A percentile compares a stretch with the other conserved stretches of the same genome.
phyloP scores from a whole-genome alignment of 2,888 invertebrate genomes.

The Thereva unica region DNA sequence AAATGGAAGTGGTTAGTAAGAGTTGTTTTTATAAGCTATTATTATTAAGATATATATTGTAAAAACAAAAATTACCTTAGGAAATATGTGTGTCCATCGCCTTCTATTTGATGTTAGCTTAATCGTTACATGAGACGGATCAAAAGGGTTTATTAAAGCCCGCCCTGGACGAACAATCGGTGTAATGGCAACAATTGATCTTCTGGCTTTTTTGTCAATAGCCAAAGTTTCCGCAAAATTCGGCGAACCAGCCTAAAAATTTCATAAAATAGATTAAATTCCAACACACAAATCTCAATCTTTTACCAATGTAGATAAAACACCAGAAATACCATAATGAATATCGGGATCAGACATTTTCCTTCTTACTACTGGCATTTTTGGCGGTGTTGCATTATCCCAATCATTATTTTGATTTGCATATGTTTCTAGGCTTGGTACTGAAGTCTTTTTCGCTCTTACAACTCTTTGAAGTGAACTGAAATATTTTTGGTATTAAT shows the following conservation, averaged over 20 bases:
- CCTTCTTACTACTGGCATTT: conserved; percentile 63
- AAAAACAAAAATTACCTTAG: conserved; percentile 62
- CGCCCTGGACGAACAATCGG: conserved; percentile 74
- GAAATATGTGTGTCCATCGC: conserved; percentile 98
- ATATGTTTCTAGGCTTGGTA: conserved; percentile 68
- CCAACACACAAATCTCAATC: conserved; percentile 31
- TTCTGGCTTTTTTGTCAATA: conserved; percentile 53
- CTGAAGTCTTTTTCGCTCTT: conserved; percentile 76
- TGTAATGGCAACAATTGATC: conserved; percentile 58
- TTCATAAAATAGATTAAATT: conserved; percentile 7
- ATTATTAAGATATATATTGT: too few relatives aligned
- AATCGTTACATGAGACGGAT: conserved; percentile 95
- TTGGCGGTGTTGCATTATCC: conserved; percentile 60
- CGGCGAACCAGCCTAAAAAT: conserved; percentile 49
- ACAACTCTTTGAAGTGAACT: conserved; percentile 66
- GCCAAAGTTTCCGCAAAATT: conserved; percentile 55
- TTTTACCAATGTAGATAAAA: conserved; percentile 58
- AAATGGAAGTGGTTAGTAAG: too few relatives aligned
- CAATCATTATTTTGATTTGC: conserved; percentile 54
- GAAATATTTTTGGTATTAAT: conserved; percentile 39
- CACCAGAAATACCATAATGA: conserved; percentile 71
- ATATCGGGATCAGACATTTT: conserved; percentile 91
- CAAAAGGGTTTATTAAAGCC: conserved; percentile 95
- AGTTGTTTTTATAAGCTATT: too few relatives aligned
- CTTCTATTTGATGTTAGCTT: conserved; percentile 93